phyloP scores from a whole-genome alignment of 2,797 vertebrate species.

The Champsocephalus esox region DNA sequence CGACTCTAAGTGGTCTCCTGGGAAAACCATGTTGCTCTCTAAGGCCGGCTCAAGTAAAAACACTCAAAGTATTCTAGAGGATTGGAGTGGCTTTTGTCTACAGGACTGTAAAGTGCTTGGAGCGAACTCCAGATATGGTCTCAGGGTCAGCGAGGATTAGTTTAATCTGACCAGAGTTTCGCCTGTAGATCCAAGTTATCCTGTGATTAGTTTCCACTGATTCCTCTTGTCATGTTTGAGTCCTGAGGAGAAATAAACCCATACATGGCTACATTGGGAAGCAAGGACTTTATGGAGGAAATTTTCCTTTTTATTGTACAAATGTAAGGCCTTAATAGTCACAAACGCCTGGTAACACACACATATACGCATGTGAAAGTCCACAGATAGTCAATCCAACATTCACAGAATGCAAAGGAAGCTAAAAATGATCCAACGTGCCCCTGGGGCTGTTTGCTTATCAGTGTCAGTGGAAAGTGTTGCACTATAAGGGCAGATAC shows the following conservation, averaged over 20 bases:
- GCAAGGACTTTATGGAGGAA: neutral
- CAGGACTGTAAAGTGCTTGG: constrained; percentile 31
- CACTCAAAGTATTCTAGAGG: constrained; percentile 28
- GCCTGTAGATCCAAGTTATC: constrained; percentile 29
- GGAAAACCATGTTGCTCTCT: neutral
- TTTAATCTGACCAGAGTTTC: constrained; percentile 43
- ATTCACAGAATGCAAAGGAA: constrained; percentile 27
- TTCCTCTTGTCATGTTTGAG: constrained; percentile 22
- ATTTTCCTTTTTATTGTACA: neutral
- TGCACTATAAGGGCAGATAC: constrained; percentile 67
- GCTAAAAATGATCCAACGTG: constrained; percentile 28
- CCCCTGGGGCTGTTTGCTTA: constrained; percentile 61
- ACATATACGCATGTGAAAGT: neutral
- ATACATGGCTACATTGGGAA: constrained; percentile 9
- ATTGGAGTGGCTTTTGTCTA: constrained; percentile 46
- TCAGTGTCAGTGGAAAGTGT: constrained; percentile 76
- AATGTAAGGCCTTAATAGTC: neutral
- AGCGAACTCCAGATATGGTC: constrained; percentile 56
- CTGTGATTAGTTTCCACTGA: constrained; percentile 29
- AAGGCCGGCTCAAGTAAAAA: constrained; percentile 26
- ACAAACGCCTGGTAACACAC: neutral
- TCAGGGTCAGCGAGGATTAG: constrained; percentile 45
- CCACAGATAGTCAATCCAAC: constrained; percentile 10
- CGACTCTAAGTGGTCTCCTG: neutral
- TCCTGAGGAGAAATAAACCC: constrained; percentile 26